Percentiles rank a stretch among this genome's conserved stretches.
Conservation (phyloP, 2,888 invertebrate species). For the Scaptomyza cyrtandrae region DNA sequence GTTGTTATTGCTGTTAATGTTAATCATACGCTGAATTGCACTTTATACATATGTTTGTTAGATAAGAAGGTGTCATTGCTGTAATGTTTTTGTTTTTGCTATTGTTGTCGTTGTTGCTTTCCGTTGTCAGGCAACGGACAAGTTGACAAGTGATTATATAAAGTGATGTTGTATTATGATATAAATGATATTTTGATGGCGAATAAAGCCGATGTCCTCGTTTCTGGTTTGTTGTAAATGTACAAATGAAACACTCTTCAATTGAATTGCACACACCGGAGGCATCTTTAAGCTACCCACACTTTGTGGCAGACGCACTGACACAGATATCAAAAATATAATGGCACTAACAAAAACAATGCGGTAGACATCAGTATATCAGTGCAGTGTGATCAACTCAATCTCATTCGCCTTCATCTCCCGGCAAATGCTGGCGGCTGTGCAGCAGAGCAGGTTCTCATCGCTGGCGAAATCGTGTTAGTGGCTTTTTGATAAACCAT, state of each 20-base stretch:
- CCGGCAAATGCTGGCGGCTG: constrained; percentile 12
- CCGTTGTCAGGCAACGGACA: constrained; percentile 42
- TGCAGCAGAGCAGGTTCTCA: constrained; percentile 48
- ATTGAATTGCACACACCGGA: constrained; percentile 27
- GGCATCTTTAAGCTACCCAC: constrained; percentile 30
- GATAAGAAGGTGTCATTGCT: constrained; percentile 60
- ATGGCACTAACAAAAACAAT: constrained; percentile 33
- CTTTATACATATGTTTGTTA: constrained; percentile 63
- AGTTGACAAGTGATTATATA: constrained; percentile 70
- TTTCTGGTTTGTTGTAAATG: constrained; percentile 9
- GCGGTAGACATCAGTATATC: constrained; percentile 3
- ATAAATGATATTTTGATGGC: constrained; percentile 1
- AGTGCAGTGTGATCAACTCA: constrained; percentile 26
- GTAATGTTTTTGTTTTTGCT: constrained; percentile 21
- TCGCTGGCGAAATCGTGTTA: constrained; percentile 47
- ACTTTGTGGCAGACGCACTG: constrained; percentile 37
- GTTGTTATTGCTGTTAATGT: constrained; percentile 60
- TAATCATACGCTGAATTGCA: constrained; percentile 78
- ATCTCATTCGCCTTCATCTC: constrained; percentile 19
- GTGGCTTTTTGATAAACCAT: constrained; percentile 68
- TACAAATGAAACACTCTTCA: constrained; percentile 38
- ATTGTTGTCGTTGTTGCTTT: constrained; percentile 23
- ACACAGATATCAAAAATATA: constrained; percentile 51
- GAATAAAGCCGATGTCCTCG: constrained; percentile 21
- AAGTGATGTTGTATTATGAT: constrained; percentile 31